Evolutionary conservation across 2,113 vertebrate species (phyloP), one percentile per base, ranked within the genome.

Genomic region (Oplegnathus fasciatus): DNA sequence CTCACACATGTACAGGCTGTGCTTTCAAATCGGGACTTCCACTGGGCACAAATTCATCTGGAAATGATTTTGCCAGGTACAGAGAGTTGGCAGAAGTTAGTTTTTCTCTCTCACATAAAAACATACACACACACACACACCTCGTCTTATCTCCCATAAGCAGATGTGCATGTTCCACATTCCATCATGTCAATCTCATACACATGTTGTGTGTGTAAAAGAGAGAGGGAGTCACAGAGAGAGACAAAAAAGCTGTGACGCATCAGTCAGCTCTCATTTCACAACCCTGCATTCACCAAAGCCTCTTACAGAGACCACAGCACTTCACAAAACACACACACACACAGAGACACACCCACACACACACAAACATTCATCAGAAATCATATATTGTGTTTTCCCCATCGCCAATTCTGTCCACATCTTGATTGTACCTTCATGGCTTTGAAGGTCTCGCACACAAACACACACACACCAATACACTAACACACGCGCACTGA

Each of bases 141-240:
- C 79, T 87, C 74, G 64, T 75, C 91, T 95, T 96, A 96, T 96
- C 95, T 93, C 81, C 83, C 42, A 55, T 66, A 84, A 92, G 84
- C 94, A 95, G 94, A 93, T 86, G 87, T 89, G 78, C 80, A 82
- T 88, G 84, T 84, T 86, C 79, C 91, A 90, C 54, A 60, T 83
- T 82, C 70, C 50, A 50, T 85, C 83, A 79, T 76, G 70, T 86
- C 86, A 89, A 75, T 82, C 74, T 81, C 75, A 74, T 28, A 44
- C 37, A 82, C 20, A 64, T 80, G 77, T 78, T 52, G 26, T 80
- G 40, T 84, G 84, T 64, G 30, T 42, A 44, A 48, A 60, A 77
- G 4, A 44, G 54, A 6, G 54, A 68, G 57, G 9, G 13, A 60
- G 18, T 37, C 34, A 37, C 6, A 58, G 40, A 58, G 9, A 61